phyloP scores from a whole-genome alignment of 2,888 invertebrate genomes.

The Torymus tubicola region DNA sequence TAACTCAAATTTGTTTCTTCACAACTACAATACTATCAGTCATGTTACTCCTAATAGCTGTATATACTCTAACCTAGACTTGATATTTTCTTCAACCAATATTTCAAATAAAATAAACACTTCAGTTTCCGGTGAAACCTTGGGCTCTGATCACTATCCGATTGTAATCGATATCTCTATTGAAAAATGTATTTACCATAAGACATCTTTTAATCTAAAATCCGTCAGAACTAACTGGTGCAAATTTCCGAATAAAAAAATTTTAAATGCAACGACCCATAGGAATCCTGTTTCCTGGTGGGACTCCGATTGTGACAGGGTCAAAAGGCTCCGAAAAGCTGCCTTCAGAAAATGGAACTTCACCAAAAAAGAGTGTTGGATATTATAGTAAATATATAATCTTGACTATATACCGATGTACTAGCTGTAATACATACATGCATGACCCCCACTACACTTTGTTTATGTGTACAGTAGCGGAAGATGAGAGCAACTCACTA shows the following conservation, averaged over 20 bases:
- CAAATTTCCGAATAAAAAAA: neutral
- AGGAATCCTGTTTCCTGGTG: neutral
- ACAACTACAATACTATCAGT: neutral
- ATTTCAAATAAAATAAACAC: slow-evolving; percentile 6
- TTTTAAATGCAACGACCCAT: neutral
- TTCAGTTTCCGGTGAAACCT: neutral
- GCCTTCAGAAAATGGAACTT: neutral
- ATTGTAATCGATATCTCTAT: neutral
- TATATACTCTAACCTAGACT: neutral
- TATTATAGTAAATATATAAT: too few relatives aligned
- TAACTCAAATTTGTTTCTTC: neutral
- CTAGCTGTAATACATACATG: too few relatives aligned
- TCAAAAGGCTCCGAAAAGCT: neutral
- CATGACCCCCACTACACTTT: too few relatives aligned
- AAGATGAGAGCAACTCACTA: too few relatives aligned
- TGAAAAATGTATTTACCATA: too few relatives aligned
- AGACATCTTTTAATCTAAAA: neutral
- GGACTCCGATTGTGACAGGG: neutral
- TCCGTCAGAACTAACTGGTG: neutral
- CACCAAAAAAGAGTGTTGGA: neutral
- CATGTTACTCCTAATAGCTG: neutral
- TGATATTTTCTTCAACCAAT: slow-evolving; percentile 7
- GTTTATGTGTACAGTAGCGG: too few relatives aligned
- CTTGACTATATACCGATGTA: too few relatives aligned
- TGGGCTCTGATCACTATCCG: slow-evolving; percentile 8